Conservation (phyloP, 2,113 vertebrate genomes). For the Synchiropus splendidus region DNA sequence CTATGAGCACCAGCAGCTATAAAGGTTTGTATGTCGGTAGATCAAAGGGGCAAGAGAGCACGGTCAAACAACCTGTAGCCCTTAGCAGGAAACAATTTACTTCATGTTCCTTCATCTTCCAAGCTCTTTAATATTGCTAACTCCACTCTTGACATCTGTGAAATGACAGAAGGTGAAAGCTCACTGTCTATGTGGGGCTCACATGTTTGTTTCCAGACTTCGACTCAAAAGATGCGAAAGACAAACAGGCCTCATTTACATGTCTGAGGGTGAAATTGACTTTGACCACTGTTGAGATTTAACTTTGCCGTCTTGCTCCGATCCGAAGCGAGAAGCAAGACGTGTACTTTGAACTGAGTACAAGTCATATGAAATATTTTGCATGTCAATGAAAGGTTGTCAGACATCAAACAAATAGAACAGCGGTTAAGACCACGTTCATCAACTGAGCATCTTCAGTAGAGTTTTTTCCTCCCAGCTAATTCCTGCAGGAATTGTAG, state of each 20-base stretch:
- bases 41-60: slow-evolving; percentile 55
- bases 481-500: no score
- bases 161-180: slow-evolving; percentile 22
- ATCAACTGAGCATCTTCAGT: no score
- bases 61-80: slow-evolving; percentile 37
- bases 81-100: no score
- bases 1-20: slow-evolving; percentile 25
- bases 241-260: slow-evolving; percentile 43
- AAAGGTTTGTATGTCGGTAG: slow-evolving; percentile 47
- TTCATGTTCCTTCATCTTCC: slow-evolving; percentile 50
- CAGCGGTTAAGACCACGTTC: slow-evolving; percentile 23
- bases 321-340: slow-evolving; percentile 15
- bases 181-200: slow-evolving; percentile 7
- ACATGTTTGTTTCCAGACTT: slow-evolving; percentile 14
- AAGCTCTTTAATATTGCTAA: slow-evolving; percentile 38
- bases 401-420: slow-evolving; percentile 48
- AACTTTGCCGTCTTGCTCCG: slow-evolving; percentile 50
- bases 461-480: no score
- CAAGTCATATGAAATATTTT: slow-evolving; percentile 40
- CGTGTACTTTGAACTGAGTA: slow-evolving; percentile 46
- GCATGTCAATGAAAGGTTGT: slow-evolving; percentile 26
- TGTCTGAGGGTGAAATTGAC: slow-evolving; percentile 28
- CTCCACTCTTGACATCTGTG: slow-evolving; percentile 36
- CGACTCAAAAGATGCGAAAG: slow-evolving; percentile 19
- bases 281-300: no score